A percentile compares a stretch with the other conserved stretches of the same genome.
Evolutionary conservation across 2,113 vertebrate species (phyloP).

Genomic region (Eulemur rufifrons): DNA sequence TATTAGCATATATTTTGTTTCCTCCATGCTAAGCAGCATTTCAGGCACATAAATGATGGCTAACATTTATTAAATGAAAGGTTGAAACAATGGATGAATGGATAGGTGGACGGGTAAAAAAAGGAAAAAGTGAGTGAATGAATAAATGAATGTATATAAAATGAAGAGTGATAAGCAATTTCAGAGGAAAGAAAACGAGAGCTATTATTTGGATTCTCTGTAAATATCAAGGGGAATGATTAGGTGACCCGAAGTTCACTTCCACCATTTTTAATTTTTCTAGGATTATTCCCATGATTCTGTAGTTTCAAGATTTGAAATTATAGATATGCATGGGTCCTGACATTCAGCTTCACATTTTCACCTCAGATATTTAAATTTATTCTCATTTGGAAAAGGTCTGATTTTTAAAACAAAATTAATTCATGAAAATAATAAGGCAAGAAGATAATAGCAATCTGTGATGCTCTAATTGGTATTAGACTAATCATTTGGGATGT

Average conservation of each 20-base stretch:
- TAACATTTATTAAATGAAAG: constrained; percentile 24
- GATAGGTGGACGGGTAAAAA: not conserved
- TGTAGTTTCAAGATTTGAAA: constrained; percentile 60
- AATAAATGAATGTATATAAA: not conserved
- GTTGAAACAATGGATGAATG: not conserved
- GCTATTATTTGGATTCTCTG: not conserved
- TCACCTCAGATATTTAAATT: constrained; percentile 69
- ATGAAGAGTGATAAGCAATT: not conserved
- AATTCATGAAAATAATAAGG: constrained; percentile 73
- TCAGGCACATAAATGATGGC: not conserved
- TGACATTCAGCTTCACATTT: constrained; percentile 58
- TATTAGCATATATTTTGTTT: not conserved
- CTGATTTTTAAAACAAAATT: constrained; percentile 73
- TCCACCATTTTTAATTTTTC: constrained; percentile 38
- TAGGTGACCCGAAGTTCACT: constrained; percentile 35
- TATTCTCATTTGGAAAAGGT: constrained; percentile 70
- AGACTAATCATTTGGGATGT: constrained; percentile 57
- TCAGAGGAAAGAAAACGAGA: constrained; percentile 6
- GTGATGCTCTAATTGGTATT: constrained; percentile 73
- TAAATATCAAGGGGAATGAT: constrained; percentile 4
- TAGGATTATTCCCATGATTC: constrained; percentile 43
- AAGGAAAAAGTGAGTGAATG: not conserved
- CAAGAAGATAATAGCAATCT: constrained; percentile 64
- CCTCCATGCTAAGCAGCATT: not conserved
- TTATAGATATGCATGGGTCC: constrained; percentile 41